Evolutionary conservation across 2,888 invertebrate genomes (phyloP).

Genomic region (Hirtodrosophila confusa): DNA sequence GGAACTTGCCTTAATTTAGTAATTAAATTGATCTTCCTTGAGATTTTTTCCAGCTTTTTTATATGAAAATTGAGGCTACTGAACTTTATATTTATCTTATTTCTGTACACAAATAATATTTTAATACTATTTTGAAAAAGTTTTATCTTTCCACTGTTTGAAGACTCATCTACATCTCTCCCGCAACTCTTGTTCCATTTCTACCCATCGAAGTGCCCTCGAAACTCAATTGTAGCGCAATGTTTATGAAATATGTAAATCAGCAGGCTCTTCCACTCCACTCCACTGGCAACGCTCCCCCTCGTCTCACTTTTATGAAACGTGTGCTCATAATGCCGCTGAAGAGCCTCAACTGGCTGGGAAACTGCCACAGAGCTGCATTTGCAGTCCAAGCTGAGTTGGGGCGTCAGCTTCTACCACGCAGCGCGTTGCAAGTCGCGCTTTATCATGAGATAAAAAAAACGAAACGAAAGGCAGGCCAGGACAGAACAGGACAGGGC

Average conservation of each 20-base stretch:
- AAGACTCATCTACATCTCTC: too few relatives aligned
- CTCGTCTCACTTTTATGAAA: slow-evolving; percentile 53
- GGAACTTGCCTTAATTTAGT: too few relatives aligned
- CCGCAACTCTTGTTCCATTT: too few relatives aligned
- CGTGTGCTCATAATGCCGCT: slow-evolving; percentile 67
- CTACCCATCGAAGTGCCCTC: slow-evolving; percentile 38
- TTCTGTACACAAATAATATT: too few relatives aligned
- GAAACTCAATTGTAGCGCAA: slow-evolving; percentile 56
- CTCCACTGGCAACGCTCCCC: slow-evolving; percentile 1
- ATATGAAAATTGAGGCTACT: too few relatives aligned
- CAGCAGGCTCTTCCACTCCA: slow-evolving; percentile 46
- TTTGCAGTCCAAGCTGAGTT: slow-evolving; percentile 22
- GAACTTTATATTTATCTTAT: too few relatives aligned
- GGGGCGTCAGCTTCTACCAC: slow-evolving; percentile 65
- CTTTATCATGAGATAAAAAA: slow-evolving; percentile 76
- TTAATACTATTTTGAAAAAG: too few relatives aligned
- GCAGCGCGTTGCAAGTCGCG: slow-evolving; percentile 77
- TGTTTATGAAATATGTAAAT: slow-evolving; percentile 65
- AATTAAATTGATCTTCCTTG: too few relatives aligned
- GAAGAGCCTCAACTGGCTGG: slow-evolving; percentile 25
- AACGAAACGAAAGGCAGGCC: slow-evolving; percentile 26
- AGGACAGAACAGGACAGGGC: slow-evolving; percentile 6
- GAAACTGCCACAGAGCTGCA: slow-evolving; percentile 23
- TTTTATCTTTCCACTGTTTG: too few relatives aligned
- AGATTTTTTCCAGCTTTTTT: too few relatives aligned